Evolutionary conservation across 2,888 invertebrate species (phyloP), one percentile per base, ranked within the genome.

Genomic region (Catocala sponsa): DNA sequence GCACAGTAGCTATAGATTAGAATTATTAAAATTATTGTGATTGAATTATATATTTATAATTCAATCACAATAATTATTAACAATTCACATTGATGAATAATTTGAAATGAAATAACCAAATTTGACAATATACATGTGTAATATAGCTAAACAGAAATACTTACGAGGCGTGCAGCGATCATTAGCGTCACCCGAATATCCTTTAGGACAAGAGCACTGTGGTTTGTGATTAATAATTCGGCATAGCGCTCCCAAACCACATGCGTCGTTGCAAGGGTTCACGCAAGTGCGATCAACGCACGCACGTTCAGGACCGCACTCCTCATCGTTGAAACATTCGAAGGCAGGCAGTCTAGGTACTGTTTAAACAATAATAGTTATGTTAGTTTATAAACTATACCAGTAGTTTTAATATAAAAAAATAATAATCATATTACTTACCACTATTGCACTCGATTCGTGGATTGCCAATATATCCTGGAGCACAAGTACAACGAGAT

Each of bases 171-270:
- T 92, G 85, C 98, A 98, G 80, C 96, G 96, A 55, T 95, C 90
- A 70, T 92, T 90, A 13, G 98, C 96, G 83, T 97, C 96, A 52
- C 98, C 98, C 52, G 95, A 95, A 84, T 97, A 97, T 56, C 97
- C 97, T 52, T 94, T 92, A 11, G 98, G 98, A 85, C 98, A 98
- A 69, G 96, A 96, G 85, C 98, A 98, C 44, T 96, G 91, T 0
- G 98, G 95, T 81, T 95, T 94, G 79, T 98, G 97, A 68, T 96
- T 95, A 78, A 97, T 96, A 4, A 97, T 97, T 68, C 97, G 96
- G 82, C 98, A 98, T 80, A 98, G 95, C n/a, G 98, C 97, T 54
- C 97, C 97, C 49, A 94, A 88, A 46, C 97, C 97, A 85, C 98
- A 98, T 12, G 97, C 96, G 72, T 96, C 95, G 11, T 92, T 83